Conservation (phyloP, 2,797 vertebrate species). For the Syngnathus rostellatus region DNA sequence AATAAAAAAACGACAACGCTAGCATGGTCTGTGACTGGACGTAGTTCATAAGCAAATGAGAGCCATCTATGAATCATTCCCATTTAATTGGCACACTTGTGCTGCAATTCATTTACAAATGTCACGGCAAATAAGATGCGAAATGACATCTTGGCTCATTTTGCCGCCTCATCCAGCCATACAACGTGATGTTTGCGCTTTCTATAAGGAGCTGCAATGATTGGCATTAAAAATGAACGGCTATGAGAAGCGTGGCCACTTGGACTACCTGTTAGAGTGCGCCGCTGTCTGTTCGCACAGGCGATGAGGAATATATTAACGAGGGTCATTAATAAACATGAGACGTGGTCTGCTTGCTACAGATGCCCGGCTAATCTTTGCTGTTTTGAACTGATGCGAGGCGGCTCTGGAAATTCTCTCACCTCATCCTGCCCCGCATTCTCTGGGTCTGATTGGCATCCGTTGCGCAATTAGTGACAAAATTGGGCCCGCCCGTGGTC, state of each 20-base stretch:
- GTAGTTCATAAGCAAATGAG: not conserved
- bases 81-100: constrained; percentile 23
- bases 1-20: constrained; percentile 35
- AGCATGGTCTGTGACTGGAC: constrained; percentile 22
- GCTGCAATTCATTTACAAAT: constrained; percentile 30
- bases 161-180: constrained; percentile 1
- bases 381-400: constrained; percentile 55
- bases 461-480: constrained; percentile 84
- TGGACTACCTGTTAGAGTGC: constrained; percentile 55
- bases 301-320: constrained; percentile 61
- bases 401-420: constrained; percentile 51
- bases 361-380: constrained; percentile 62
- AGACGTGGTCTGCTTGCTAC: constrained; percentile 62
- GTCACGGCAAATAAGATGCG: constrained; percentile 19
- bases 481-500: constrained; percentile 78
- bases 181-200: constrained; percentile 1
- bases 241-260: constrained; percentile 28
- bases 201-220: constrained; percentile 16
- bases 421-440: constrained; percentile 72
- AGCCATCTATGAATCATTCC: constrained; percentile 18
- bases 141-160: constrained; percentile 9
- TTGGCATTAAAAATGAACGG: constrained; percentile 23
- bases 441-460: constrained; percentile 81
- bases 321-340: constrained; percentile 65
- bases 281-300: constrained; percentile 47